Evolutionary conservation across 2,888 invertebrate genomes (phyloP), one percentile per base, ranked within the genome.

Genomic region (Loripinus fragilis): DNA sequence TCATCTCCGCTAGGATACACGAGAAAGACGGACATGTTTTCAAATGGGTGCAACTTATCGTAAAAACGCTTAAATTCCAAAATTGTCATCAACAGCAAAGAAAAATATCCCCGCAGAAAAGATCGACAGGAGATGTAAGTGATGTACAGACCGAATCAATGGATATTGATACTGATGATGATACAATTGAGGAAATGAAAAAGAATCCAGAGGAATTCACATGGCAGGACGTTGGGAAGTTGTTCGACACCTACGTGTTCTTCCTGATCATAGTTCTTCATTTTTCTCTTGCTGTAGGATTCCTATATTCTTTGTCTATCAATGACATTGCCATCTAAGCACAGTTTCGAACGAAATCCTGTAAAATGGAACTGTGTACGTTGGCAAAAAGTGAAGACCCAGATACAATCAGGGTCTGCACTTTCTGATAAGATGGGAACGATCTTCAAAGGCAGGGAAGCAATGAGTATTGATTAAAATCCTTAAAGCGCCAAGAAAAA

Each of bases 1-100:
- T 78, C 17, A 33, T 80, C 15, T 78, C 83, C 0, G 35, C 78
- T 2, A 38, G 80, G 0, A 78, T 83, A 12, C 48, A 83, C 38
- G 74, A 80, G n/a, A 72, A 42, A 48, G 38, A 70, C 5, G 50
- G 35, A 0, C 65, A 48, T 15, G 75, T 82, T 2, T 60, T 77
- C 0, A 1, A 10, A 17, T 23, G 0, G 15, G 15, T 82, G 25
- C 52, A 48, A 35, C 25, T 23, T 7, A 3, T 77, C 0, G 45
- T 33, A 8, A n/a, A 35, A 20, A 45, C 12, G n/a, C 23, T 68
- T 7, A 35, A 38, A 17, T 72, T 71, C 7, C 23, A 55, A 25
- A n/a, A 55, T 23, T 55, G 55, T 3, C 3, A 28, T 25, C 15
- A 25, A 7, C 55, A 28, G 23, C 5, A 5, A 55, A 23, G 23